phyloP scores from a whole-genome alignment of 2,113 vertebrate species.

The Hyaena hyaena region DNA sequence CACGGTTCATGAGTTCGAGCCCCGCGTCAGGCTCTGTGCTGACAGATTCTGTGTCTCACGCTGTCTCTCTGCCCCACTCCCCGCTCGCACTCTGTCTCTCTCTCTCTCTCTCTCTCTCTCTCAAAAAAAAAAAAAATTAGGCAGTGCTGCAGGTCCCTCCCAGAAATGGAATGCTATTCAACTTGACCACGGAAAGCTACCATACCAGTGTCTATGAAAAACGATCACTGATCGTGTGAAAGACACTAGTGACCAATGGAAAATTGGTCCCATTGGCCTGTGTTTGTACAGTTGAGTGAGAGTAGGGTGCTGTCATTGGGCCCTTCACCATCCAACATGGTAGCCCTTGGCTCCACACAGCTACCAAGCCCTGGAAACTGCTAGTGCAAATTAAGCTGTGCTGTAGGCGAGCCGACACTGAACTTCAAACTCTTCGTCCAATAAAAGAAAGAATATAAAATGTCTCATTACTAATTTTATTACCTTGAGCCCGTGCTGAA shows the following conservation, averaged over 20 bases:
- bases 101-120: too few relatives aligned
- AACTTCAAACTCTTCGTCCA: not conserved
- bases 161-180: not conserved
- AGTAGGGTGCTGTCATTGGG: not conserved
- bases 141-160: not conserved
- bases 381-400: too few relatives aligned
- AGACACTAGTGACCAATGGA: not conserved
- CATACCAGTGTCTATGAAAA: not conserved
- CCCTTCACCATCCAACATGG: not conserved
- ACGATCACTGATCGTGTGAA: not conserved
- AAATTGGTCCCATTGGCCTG: not conserved
- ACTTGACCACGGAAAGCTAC: not conserved
- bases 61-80: too few relatives aligned
- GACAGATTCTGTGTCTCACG: too few relatives aligned
- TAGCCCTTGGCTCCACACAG: not conserved
- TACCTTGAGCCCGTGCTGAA: not conserved
- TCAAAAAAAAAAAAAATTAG: too few relatives aligned
- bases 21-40: too few relatives aligned
- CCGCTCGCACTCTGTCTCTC: too few relatives aligned
- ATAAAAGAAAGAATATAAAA: not conserved
- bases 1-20: too few relatives aligned
- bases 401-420: accelerated
- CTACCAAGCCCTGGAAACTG: not conserved
- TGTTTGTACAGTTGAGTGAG: not conserved
- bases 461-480: not conserved